A percentile compares a stretch with the other conserved stretches of the same genome.
Conservation (phyloP, 2,888 invertebrate species). For the Lasioglossum calceatum region DNA sequence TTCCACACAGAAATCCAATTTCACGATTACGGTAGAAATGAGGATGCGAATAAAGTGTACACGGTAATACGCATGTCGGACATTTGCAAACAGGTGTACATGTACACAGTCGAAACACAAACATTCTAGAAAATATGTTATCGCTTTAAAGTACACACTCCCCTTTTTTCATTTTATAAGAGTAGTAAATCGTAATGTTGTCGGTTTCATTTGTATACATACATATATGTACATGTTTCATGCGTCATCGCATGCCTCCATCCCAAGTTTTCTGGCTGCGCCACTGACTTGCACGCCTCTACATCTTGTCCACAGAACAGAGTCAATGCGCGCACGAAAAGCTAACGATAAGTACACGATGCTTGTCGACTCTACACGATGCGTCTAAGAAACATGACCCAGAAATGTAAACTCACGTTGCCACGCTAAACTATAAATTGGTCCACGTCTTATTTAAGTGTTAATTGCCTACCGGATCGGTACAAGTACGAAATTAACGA, state of each 20-base stretch:
- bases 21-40: not conserved
- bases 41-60: not conserved
- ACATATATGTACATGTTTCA: slow-evolving; percentile 31
- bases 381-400: not conserved
- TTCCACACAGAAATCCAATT: not conserved
- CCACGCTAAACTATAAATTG: slow-evolving; percentile 40
- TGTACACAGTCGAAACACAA: not conserved
- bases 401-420: slow-evolving; percentile 10
- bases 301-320: slow-evolving; percentile 44
- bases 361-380: not conserved
- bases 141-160: not conserved
- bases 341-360: slow-evolving; percentile 39
- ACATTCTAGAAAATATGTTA: not conserved
- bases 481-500: not conserved
- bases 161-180: not conserved
- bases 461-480: not conserved
- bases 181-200: slow-evolving; percentile 19
- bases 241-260: slow-evolving; percentile 1
- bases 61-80: not conserved
- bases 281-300: slow-evolving; percentile 29
- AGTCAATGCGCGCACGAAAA: slow-evolving; percentile 21
- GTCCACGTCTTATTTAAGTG: slow-evolving; percentile 39
- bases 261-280: slow-evolving; percentile 44
- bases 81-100: not conserved
- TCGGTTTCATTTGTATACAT: slow-evolving; percentile 31